These are phyloP conservation scores for Nyctalus aviator DNA, from an alignment of 2,797 vertebrate species.

Conservation along the genomic window DNA sequence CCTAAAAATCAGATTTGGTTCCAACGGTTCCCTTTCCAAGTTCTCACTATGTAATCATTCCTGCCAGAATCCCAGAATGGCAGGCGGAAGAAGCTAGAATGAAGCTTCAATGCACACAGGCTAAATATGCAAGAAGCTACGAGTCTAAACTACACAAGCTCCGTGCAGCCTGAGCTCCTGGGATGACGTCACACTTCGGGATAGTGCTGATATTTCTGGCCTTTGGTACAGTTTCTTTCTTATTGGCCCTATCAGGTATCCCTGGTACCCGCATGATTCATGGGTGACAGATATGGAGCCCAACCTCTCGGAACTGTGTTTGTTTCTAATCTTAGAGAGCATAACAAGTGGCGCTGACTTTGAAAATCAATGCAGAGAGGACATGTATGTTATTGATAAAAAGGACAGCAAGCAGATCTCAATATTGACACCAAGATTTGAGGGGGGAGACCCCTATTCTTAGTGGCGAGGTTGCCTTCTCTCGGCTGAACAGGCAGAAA, in stretches of 20 bases:
- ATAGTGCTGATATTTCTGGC: conserved; percentile 32
- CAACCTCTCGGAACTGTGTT: conserved; percentile 49
- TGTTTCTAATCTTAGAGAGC: conserved; percentile 73
- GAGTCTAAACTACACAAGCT: conserved; percentile 23
- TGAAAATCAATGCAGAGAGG: conserved; percentile 20
- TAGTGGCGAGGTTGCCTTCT: neutral
- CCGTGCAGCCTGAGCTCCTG: neutral
- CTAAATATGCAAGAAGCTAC: conserved; percentile 8
- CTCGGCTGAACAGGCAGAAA: neutral
- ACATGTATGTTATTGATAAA: conserved; percentile 59
- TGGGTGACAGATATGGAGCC: conserved; percentile 7
- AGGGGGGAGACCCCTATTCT: no score
- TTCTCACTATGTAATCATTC: conserved; percentile 69
- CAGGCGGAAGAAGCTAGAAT: conserved; percentile 26
- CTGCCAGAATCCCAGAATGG: conserved; percentile 55
- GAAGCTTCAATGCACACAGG: conserved; percentile 17
- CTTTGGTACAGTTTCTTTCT: conserved; percentile 39
- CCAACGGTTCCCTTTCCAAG: conserved; percentile 63
- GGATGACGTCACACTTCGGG: conserved; percentile 10
- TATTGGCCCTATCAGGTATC: conserved; percentile 54
- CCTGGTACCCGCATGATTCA: conserved; percentile 51
- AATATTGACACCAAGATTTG: neutral
- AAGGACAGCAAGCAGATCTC: neutral
- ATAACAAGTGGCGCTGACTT: conserved; percentile 64
- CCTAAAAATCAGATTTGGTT: conserved; percentile 57